phyloP scores from a whole-genome alignment of 2,888 invertebrate genomes.

The Coenonympha arcania region DNA sequence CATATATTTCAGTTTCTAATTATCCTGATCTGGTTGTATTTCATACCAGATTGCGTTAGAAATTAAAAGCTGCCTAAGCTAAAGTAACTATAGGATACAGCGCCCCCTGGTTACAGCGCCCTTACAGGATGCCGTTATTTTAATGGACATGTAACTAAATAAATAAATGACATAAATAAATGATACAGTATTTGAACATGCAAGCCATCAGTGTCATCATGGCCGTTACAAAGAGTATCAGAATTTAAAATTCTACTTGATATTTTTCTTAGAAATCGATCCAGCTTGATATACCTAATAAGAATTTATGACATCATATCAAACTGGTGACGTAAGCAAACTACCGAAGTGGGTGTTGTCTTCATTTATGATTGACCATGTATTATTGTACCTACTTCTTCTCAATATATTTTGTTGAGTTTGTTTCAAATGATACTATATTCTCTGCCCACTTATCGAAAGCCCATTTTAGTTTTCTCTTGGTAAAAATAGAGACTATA shows the following conservation, averaged over 20 bases:
- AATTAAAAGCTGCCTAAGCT: too few species aligned
- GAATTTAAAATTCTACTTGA: background rate
- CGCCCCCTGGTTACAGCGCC: too few species aligned
- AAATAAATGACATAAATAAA: too few species aligned
- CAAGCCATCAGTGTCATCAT: background rate
- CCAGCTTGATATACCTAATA: background rate
- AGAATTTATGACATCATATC: conserved; percentile 14
- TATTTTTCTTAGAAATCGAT: background rate
- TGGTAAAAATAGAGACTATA: too few species aligned
- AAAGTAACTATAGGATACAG: too few species aligned
- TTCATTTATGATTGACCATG: background rate
- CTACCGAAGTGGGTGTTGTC: background rate
- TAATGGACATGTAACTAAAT: too few species aligned
- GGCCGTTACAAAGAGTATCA: background rate
- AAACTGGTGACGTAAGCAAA: background rate
- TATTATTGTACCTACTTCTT: background rate
- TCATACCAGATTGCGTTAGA: too few species aligned
- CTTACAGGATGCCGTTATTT: too few species aligned
- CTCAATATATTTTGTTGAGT: conserved; percentile 11
- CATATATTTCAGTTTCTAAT: too few species aligned
- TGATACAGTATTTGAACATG: too few species aligned
- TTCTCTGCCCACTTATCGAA: background rate
- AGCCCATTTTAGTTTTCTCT: background rate
- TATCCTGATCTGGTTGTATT: too few species aligned
- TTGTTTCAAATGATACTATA: conserved; percentile 9